phyloP scores from a whole-genome alignment of 2,888 invertebrate genomes.

The Eurois occulta region DNA sequence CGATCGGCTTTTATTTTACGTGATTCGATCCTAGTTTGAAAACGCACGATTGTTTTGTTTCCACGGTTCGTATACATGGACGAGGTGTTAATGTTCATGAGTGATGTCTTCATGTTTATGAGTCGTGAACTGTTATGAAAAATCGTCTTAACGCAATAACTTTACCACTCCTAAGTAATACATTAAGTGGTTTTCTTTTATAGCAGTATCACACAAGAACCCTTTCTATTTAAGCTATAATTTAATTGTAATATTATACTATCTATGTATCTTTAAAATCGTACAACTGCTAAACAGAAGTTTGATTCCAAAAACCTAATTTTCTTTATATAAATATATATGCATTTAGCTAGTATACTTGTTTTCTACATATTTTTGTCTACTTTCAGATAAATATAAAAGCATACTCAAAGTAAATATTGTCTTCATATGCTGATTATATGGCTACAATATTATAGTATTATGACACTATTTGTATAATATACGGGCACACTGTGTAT shows the following conservation, averaged over 20 bases:
- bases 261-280: conserved; percentile 59
- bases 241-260: conserved; percentile 44
- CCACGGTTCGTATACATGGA: conserved; percentile 62
- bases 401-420: conserved; percentile 88
- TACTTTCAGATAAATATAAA: conserved; percentile 86
- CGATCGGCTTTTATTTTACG: conserved; percentile 64
- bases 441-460: conserved; percentile 84
- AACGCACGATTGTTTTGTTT: conserved; percentile 60
- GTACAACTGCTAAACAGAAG: conserved; percentile 63
- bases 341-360: conserved; percentile 82
- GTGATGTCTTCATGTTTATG: conserved; percentile 71
- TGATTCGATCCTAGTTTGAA: conserved; percentile 45
- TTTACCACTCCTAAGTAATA: conserved; percentile 55
- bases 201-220: conserved; percentile 44
- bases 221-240: conserved; percentile 58
- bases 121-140: conserved; percentile 67
- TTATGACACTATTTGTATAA: conserved; percentile 83
- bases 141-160: conserved; percentile 51
- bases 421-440: conserved; percentile 84
- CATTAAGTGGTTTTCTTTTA: conserved; percentile 48
- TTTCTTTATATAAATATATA: conserved; percentile 74
- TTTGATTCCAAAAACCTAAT: conserved; percentile 59
- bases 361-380: conserved; percentile 83
- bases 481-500: conserved; percentile 88
- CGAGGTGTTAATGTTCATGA: conserved; percentile 75